These are phyloP conservation scores for Trileptium ribeirensis DNA, from an alignment of 2,888 invertebrate genomes.

Conservation along the genomic window DNA sequence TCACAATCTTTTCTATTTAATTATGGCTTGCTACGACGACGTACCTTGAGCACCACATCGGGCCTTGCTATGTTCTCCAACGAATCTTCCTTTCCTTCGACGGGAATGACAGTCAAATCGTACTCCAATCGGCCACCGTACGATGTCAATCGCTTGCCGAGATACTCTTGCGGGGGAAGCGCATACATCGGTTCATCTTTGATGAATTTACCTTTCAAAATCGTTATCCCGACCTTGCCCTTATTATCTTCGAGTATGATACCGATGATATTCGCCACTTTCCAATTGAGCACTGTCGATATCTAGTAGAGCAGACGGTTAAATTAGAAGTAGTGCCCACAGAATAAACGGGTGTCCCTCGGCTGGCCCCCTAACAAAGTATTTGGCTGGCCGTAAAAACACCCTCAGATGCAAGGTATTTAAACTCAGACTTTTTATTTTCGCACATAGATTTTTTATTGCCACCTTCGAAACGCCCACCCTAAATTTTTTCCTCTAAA, in stretches of 20 bases:
- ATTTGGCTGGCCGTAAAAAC: too few relatives aligned
- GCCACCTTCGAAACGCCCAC: too few relatives aligned
- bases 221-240: neutral
- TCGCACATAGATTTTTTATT: too few relatives aligned
- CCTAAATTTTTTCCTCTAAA: too few relatives aligned
- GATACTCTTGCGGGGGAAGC: slow-evolving; percentile 65
- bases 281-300: too few relatives aligned
- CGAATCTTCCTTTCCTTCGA: slow-evolving; percentile 40
- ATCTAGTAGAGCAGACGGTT: too few relatives aligned
- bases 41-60: slow-evolving; percentile 64
- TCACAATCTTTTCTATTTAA: slow-evolving; percentile 33
- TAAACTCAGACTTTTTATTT: too few relatives aligned
- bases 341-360: too few relatives aligned
- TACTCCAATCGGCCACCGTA: slow-evolving; percentile 53
- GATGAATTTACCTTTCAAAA: neutral
- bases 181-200: slow-evolving; percentile 61
- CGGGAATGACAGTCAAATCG: slow-evolving; percentile 48
- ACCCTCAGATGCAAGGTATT: too few relatives aligned
- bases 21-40: too few relatives aligned
- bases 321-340: too few relatives aligned
- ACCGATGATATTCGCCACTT: neutral
- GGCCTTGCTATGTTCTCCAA: slow-evolving; percentile 58
- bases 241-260: neutral
- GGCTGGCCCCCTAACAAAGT: too few relatives aligned
- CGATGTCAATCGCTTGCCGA: slow-evolving; percentile 65